These are phyloP conservation scores for Dasyurus viverrinus DNA, from an alignment of 2,113 vertebrate genomes.

Conservation along the genomic window DNA sequence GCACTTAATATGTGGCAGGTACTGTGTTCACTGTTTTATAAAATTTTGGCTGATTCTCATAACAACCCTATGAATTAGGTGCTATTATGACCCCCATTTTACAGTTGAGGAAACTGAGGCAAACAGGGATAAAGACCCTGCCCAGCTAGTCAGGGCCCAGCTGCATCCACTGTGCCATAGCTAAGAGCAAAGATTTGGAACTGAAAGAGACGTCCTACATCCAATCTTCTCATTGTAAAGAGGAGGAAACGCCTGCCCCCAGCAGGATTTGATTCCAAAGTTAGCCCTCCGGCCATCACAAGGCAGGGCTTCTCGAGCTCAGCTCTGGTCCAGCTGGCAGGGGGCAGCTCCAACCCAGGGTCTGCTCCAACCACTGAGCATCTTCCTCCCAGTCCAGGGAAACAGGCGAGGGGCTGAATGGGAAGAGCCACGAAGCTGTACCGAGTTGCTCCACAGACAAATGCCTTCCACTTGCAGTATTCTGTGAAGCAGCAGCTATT, in stretches of 20 bases:
- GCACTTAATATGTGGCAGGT: background rate
- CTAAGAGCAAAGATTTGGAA: background rate
- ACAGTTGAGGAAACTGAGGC: background rate
- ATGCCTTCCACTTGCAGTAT: fast-evolving
- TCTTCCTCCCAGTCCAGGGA: background rate
- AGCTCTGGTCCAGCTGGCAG: background rate
- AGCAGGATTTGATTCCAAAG: background rate
- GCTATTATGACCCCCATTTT: background rate
- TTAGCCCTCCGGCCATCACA: too few species aligned
- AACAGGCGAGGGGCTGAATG: background rate
- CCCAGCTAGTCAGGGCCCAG: background rate
- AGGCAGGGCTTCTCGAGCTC: too few species aligned
- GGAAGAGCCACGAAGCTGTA: background rate
- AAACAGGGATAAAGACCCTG: background rate
- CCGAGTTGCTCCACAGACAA: too few species aligned
- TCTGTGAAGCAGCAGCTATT: background rate
- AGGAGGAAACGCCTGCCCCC: background rate
- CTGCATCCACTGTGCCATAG: background rate
- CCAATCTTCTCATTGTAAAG: background rate
- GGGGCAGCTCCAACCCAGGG: background rate
- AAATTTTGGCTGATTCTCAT: background rate
- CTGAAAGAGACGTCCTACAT: background rate
- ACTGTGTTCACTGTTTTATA: background rate
- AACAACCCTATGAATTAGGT: background rate
- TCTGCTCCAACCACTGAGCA: background rate